Evolutionary conservation across 1,140 invertebrate genomes (phyloP).

Genomic region (Metopolophium dirhodum): DNA sequence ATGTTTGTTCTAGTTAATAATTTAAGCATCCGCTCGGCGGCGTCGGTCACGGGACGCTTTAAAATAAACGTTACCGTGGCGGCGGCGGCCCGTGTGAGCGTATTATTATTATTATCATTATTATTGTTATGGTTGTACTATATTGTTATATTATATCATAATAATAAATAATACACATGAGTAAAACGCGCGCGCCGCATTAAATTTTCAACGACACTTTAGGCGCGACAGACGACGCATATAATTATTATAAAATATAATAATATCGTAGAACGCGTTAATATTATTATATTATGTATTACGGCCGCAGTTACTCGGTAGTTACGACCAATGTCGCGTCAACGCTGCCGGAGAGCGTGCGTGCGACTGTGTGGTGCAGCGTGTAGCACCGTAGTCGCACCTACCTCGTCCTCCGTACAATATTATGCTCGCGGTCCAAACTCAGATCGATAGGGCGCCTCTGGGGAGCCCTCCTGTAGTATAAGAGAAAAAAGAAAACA

Average conservation of each 20-base stretch:
- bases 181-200: neutral
- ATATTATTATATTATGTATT: neutral
- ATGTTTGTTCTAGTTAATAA: slow-evolving; percentile 36
- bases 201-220: slow-evolving; percentile 37
- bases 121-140: neutral
- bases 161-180: neutral
- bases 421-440: neutral
- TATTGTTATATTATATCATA: neutral
- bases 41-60: slow-evolving; percentile 48
- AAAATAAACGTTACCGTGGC: slow-evolving; percentile 39
- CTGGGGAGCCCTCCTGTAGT: slow-evolving; percentile 21
- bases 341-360: neutral
- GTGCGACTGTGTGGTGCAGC: neutral
- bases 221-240: neutral
- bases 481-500: neutral
- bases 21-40: slow-evolving; percentile 26
- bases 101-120: neutral
- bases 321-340: neutral
- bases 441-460: slow-evolving; percentile 48
- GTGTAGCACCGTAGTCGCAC: neutral
- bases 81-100: neutral
- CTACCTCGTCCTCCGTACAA: neutral
- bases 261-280: neutral
- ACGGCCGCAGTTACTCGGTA: neutral
- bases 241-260: neutral